Evolutionary conservation across 2,888 invertebrate genomes (phyloP), one percentile per base, ranked within the genome.

Genomic region (Anoplius nigerrimus): DNA sequence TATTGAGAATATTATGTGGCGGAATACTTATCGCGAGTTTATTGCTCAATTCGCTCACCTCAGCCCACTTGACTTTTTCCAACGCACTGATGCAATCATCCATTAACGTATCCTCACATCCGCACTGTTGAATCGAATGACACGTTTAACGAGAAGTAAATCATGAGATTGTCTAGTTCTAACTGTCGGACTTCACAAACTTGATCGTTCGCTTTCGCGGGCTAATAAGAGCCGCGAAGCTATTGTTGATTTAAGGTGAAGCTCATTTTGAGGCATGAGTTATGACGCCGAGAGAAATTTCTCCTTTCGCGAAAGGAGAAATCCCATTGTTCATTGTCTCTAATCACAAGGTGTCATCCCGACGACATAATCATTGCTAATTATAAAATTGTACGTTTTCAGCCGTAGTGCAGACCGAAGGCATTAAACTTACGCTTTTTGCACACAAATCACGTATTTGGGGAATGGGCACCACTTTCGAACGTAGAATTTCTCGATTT

Each of bases 401-500:
- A 6, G 27, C 27, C 27, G 27, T 5, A n/a, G n/a, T n/a, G n/a
- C n/a, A n/a, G n/a, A n/a, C n/a, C n/a, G n/a, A n/a, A n/a, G n/a
- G n/a, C n/a, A n/a, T n/a, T n/a, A n/a, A n/a, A n/a, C n/a, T n/a
- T n/a, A n/a, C n/a, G n/a, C n/a, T n/a, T n/a, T n/a, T n/a, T n/a
- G n/a, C n/a, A n/a, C n/a, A n/a, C n/a, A 8, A 13, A 13, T 13
- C 42, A 42, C 42, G 42, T 42, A 13, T 42, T 6, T 8, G 8
- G 16, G 5, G n/a, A 48, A 16, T 6, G 43, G 66, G 79, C 62
- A 81, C 82, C 71, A 60, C 71, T 61, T 67, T 62, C 16, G 82
- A 83, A 8, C 79, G 43, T 2, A 85, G 64, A 8, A 62, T 72
- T 2, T 75, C 76, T 11, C 79, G 75, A 69, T 84, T 85, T 69